A percentile compares a stretch with the other conserved stretches of the same genome.
These are phyloP conservation scores for Epinephelus moara DNA, from an alignment of 2,113 vertebrate genomes.

Conservation along the genomic window DNA sequence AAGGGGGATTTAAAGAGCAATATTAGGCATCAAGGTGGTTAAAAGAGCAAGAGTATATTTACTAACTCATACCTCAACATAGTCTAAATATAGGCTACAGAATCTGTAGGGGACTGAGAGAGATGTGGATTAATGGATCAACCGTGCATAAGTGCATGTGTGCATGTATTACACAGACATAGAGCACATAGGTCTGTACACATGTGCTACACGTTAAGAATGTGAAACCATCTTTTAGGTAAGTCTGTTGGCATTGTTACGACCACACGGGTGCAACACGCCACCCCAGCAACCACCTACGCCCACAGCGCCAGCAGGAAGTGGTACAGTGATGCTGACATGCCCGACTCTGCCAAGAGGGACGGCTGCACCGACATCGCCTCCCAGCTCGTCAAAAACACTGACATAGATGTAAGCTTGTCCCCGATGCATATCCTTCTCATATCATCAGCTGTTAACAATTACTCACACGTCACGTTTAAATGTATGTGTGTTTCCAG, in stretches of 20 bases:
- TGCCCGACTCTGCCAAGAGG: slow-evolving; percentile 76
- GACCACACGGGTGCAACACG: slow-evolving; percentile 86
- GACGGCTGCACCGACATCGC: slow-evolving; percentile 85
- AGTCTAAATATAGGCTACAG: neutral
- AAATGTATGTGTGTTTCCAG: slow-evolving; percentile 54
- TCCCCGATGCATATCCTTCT: neutral
- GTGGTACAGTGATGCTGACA: slow-evolving; percentile 86
- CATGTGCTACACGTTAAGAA: neutral
- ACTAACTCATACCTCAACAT: neutral
- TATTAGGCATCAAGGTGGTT: slow-evolving; percentile 1
- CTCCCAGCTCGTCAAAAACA: slow-evolving; percentile 84
- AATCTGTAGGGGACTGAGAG: neutral
- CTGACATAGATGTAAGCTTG: slow-evolving; percentile 81
- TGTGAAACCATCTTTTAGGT: slow-evolving; percentile 60
- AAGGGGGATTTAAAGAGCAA: slow-evolving; percentile 3
- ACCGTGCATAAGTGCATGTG: too few species aligned
- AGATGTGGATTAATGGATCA: neutral
- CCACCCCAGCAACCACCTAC: slow-evolving; percentile 84
- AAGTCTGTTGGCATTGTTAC: slow-evolving; percentile 88
- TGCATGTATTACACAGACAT: neutral
- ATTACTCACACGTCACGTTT: neutral
- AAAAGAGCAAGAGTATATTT: neutral
- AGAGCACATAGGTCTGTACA: neutral
- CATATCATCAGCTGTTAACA: neutral
- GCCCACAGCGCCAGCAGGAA: slow-evolving; percentile 86